phyloP scores from a whole-genome alignment of 2,797 vertebrate genomes.

The Australoheros facetus region DNA sequence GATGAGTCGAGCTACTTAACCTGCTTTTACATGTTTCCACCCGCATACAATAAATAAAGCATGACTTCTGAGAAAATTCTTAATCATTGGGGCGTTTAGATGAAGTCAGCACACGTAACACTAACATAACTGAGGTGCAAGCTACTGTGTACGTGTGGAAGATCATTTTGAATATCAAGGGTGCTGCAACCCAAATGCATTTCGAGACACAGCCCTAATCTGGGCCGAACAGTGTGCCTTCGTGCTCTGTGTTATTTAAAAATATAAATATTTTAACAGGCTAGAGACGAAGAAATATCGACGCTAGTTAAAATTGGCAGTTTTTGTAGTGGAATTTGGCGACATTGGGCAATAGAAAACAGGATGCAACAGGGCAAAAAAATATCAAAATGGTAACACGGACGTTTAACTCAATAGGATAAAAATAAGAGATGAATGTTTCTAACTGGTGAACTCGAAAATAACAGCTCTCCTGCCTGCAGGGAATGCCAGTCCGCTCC shows the following conservation, averaged over 20 bases:
- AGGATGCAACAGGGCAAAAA: neutral
- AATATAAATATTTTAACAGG: neutral
- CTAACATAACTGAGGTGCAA: neutral
- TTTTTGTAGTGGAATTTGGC: neutral
- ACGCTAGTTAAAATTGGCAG: neutral
- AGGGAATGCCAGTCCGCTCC: neutral
- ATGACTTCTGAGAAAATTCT: neutral
- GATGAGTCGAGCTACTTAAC: accelerated
- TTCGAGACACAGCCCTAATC: neutral
- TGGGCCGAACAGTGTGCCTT: neutral
- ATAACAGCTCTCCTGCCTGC: neutral
- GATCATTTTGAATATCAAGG: slow-evolving; percentile 1
- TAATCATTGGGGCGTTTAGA: neutral
- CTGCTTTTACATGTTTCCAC: neutral
- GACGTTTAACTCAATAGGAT: neutral
- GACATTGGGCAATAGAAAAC: neutral
- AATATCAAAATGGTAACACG: neutral
- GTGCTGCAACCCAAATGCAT: slow-evolving; percentile 1
- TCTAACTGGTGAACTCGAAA: neutral
- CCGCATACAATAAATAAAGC: neutral
- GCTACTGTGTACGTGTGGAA: neutral
- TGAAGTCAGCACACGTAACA: neutral
- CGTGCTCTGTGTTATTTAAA: neutral
- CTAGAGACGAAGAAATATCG: neutral
- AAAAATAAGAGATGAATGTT: accelerated